Conservation (phyloP, 2,888 invertebrate species). For the Parapristionchus giblindavisi region DNA sequence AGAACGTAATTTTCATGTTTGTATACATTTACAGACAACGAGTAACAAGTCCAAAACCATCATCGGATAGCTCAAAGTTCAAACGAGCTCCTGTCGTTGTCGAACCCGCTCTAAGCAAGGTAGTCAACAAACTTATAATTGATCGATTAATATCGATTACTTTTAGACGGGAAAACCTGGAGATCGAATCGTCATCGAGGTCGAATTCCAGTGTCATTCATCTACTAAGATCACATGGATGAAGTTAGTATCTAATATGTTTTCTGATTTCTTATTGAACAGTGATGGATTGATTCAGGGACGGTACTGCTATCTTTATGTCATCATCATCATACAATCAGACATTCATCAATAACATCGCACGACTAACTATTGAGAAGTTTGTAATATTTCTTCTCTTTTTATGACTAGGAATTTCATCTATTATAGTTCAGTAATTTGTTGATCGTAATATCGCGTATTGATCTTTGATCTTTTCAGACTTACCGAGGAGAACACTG, state of each 20-base stretch:
- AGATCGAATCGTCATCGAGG: constrained; percentile 61
- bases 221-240: constrained; percentile 67
- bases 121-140: too few species aligned
- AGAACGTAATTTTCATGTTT: neutral
- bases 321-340: constrained; percentile 54
- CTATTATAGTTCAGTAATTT: too few species aligned
- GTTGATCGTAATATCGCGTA: too few species aligned
- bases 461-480: constrained; percentile 36
- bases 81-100: constrained; percentile 64
- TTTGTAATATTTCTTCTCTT: too few species aligned
- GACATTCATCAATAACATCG: constrained; percentile 64
- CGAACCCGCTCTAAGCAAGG: constrained; percentile 64
- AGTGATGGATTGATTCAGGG: constrained; percentile 51
- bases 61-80: constrained; percentile 46
- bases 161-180: constrained; percentile 60
- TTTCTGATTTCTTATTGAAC: neutral
- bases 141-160: neutral
- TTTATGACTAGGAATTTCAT: too few species aligned
- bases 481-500: constrained; percentile 59
- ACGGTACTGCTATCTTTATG: constrained; percentile 53
- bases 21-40: constrained; percentile 2
- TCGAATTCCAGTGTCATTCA: constrained; percentile 65
- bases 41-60: constrained; percentile 12
- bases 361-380: constrained; percentile 58
- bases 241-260: constrained; percentile 51